These are phyloP conservation scores for Danio kyathit DNA, from an alignment of 2,797 vertebrate species.

Conservation along the genomic window DNA sequence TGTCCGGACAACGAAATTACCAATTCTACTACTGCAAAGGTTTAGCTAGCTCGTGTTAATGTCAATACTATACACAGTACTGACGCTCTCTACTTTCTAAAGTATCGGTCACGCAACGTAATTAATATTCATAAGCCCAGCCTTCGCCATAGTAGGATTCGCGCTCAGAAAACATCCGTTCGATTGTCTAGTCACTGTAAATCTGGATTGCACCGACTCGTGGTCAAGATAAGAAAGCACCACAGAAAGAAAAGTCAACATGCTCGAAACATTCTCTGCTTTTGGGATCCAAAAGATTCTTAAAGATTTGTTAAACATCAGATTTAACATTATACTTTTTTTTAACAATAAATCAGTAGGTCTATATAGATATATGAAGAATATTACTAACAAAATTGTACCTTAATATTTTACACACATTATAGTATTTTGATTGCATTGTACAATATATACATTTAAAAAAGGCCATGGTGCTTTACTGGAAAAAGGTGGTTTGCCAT, in stretches of 20 bases:
- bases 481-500: too few relatives aligned
- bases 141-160: neutral
- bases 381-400: neutral
- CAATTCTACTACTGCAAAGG: neutral
- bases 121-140: neutral
- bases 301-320: neutral
- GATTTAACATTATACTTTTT: neutral
- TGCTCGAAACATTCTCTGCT: neutral
- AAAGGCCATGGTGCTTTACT: too few relatives aligned
- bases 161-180: neutral
- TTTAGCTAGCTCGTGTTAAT: neutral
- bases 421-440: too few relatives aligned
- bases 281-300: neutral
- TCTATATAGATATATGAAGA: too few relatives aligned
- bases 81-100: neutral
- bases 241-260: neutral
- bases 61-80: neutral
- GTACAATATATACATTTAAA: too few relatives aligned
- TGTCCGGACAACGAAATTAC: neutral
- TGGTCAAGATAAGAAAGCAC: slow-evolving; percentile 30
- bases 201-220: slow-evolving; percentile 33
- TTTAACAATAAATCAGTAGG: too few relatives aligned
- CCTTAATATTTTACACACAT: neutral
- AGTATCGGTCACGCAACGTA: neutral
- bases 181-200: too few relatives aligned